Base-by-base conservation (phyloP, 2,113 vertebrate species). In the Spheniscus mendiculus region DNA sequence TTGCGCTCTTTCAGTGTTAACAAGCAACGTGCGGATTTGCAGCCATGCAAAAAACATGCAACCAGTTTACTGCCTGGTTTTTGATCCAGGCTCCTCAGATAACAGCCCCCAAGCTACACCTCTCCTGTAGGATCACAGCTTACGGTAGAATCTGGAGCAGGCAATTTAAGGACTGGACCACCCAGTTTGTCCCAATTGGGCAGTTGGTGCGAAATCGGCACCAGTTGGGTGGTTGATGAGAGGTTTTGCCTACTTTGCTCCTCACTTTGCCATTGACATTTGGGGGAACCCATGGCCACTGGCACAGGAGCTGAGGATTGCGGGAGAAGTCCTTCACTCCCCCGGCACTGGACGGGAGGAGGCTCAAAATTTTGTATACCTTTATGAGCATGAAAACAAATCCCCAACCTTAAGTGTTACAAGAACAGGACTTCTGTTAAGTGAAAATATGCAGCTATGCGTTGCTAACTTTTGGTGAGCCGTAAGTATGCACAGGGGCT, bases 301-400 rank as follows among this genome's bases (percentile, higher is more conserved):
- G 47, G 32, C 5, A 1, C 0, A 0, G 49, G 11, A 70, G 25
- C 17, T 38, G 67, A 86, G 47, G 40, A 36, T 17, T 44, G 20
- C 0, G 2, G 44, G 38, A 67, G 6, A 65, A 14, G 8, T 66
- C 26, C 13, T 80, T 74, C 6, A 1, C 15, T 81, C 16, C 9
- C 3, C 7, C 2, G 0, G 6, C 4, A 2, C 0, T 30, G 20
- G 6, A 32, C 1, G 10, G 67, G 11, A 59, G 16, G 12, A 78
- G 25, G 19, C 9, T 85, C 30, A 85, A 62, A 45, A 47, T 70
- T 47, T 69, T 80, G 4, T 15, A 16, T 58, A 21, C 20, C 5
- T 52, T 79, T 55, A n/a, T 26, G 5, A 58, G 26, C 32, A 47
- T 21, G 67, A 36, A 77, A 90, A 67, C 29, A 67, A 92, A 86